Conservation (phyloP, 1,140 invertebrate genomes). For the Penaeus indicus region DNA sequence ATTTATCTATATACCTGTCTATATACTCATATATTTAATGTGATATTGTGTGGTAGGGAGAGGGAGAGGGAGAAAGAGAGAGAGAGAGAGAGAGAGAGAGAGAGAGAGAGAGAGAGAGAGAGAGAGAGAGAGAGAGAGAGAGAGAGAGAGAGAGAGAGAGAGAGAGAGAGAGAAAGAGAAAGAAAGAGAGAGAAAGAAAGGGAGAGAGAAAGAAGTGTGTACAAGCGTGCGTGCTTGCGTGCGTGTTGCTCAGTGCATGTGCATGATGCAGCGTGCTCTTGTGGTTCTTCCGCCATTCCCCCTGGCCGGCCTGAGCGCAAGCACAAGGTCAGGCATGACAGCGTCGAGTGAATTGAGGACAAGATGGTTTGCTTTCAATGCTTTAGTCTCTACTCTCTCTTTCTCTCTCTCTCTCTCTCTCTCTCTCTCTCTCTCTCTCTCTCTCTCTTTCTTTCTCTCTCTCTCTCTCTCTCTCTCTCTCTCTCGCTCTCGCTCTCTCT, state of each 20-base stretch:
- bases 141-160: no score
- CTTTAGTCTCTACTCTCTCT: not conserved
- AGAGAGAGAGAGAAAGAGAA: no score
- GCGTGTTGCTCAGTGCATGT: not conserved
- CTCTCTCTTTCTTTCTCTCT: no score
- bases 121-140: no score
- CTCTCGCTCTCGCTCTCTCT: not conserved
- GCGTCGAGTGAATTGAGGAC: not conserved
- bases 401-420: not conserved
- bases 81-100: no score
- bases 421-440: conserved; percentile 1
- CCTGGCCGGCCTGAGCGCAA: not conserved
- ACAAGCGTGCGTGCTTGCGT: not conserved
- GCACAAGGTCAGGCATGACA: not conserved
- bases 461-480: not conserved
- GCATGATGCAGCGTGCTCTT: not conserved
- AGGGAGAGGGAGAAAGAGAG: no score
- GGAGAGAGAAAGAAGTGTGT: no score
- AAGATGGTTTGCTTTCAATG: not conserved
- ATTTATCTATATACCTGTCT: no score
- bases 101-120: no score
- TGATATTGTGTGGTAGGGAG: no score
- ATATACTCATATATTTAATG: no score
- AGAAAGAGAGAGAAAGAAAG: no score
- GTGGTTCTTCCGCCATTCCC: not conserved